phyloP scores from a whole-genome alignment of 2,113 vertebrate genomes.

The Chroicocephalus ridibundus region DNA sequence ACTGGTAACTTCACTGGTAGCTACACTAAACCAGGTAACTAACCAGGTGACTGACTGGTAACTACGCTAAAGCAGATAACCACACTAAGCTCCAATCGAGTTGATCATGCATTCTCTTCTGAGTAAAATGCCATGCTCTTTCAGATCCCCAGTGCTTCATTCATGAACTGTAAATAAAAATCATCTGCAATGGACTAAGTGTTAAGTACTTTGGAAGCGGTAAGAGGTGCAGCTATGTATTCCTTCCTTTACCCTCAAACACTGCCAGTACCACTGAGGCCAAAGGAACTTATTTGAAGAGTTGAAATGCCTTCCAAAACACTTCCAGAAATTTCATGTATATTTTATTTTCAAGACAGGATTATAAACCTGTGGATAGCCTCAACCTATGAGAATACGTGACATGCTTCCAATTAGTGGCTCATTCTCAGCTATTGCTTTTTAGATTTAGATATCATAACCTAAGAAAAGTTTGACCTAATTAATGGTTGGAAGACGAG shows the following conservation, averaged over 20 bases:
- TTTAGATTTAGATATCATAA: not conserved
- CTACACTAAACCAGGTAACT: not conserved
- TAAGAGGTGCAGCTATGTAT: not conserved
- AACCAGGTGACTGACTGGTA: not conserved
- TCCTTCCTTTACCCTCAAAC: not conserved
- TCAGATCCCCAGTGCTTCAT: not conserved
- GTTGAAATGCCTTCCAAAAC: not conserved
- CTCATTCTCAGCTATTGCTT: not conserved
- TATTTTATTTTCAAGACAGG: not conserved
- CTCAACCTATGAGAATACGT: not conserved
- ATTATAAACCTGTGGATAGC: not conserved
- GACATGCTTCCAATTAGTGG: not conserved
- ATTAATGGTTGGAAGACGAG: not conserved
- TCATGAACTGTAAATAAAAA: not conserved
- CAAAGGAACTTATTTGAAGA: not conserved
- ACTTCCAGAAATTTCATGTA: not conserved
- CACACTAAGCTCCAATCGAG: not conserved
- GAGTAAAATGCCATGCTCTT: not conserved
- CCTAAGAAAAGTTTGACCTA: not conserved
- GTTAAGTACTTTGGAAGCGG: not conserved
- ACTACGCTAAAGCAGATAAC: not conserved
- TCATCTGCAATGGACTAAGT: not conserved
- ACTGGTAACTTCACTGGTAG: not conserved
- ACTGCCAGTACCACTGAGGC: not conserved
- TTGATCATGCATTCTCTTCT: not conserved